Base-by-base conservation (phyloP, 2,113 vertebrate species). In the Alouatta palliata region DNA sequence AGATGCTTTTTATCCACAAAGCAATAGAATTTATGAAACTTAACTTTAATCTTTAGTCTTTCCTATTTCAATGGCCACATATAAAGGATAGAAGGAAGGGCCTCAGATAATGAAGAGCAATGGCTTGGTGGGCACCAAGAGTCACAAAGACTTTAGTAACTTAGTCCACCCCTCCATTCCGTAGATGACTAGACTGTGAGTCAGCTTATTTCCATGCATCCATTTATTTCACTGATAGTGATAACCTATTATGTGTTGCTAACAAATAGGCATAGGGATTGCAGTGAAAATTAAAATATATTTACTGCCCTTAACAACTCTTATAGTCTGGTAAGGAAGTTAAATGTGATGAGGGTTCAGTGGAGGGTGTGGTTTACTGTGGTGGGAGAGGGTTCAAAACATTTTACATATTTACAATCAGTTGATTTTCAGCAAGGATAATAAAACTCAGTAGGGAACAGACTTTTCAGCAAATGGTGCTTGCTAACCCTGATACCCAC, bases 211-310 rank as follows among this genome's bases (percentile, higher is more conserved):
- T 68, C 61, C 76, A 68, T 79, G 47, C 40, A 82, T 68, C 43
- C 19, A 43, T 75, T 81, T 76, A 35, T 66, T 86, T 90, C 89
- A 71, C 58, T 93, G 37, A 32, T 80, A 79, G 52, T 47, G 16
- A 52, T 76, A 49, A 90, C 4, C 66, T 93, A 25, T 75, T 71
- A 40, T 47, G 30, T 82, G 35, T 30, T 68, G 52, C n/a, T 83
- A 37, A 52, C 21, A 76, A 56, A 45, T 68, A 75, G 47, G 64
- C 5, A 52, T 5, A 84, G n/a, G 8, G 47, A 25, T 75, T 90
- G 27, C 76, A 93, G 40, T 93, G 71, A 95, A 47, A 91, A 90
- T 82, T 27, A 71, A 92, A 89, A 71, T 52, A 14, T 77, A 47
- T 56, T 8, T 81, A 58, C 32, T 85, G 45, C 2, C 73, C 27